phyloP scores from a whole-genome alignment of 2,888 invertebrate species.

The Diachrysia chrysitis region DNA sequence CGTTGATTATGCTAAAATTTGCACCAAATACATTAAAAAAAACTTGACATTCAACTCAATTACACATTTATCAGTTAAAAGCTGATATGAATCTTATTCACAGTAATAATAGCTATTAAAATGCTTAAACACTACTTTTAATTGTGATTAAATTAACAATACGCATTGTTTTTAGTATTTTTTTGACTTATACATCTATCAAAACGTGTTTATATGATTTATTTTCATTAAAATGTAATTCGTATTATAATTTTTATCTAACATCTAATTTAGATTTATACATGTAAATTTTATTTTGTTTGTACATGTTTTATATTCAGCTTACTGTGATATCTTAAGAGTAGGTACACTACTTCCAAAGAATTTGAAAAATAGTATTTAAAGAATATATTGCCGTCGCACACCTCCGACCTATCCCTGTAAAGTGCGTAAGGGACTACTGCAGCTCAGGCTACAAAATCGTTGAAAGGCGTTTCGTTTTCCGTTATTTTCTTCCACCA shows the following conservation, averaged over 20 bases:
- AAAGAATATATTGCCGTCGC: no score
- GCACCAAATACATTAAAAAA: slow-evolving; percentile 55
- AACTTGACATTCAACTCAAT: slow-evolving; percentile 66
- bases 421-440: no score
- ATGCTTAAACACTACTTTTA: slow-evolving; percentile 49
- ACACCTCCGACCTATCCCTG: no score
- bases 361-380: no score
- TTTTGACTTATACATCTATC: slow-evolving; percentile 5
- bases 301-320: not conserved
- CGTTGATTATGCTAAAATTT: slow-evolving; percentile 73
- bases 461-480: no score
- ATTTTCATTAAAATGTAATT: slow-evolving; percentile 13
- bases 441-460: no score
- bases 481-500: no score
- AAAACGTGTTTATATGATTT: slow-evolving; percentile 8
- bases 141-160: slow-evolving; percentile 30
- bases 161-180: slow-evolving; percentile 22
- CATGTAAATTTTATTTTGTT: not conserved
- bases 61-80: slow-evolving; percentile 62
- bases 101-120: slow-evolving; percentile 66
- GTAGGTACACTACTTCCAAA: no score
- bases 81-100: slow-evolving; percentile 68
- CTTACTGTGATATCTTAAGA: no score
- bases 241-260: not conserved
- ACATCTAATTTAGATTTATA: not conserved